Conservation (phyloP, 1,140 invertebrate genomes). For the Halictus rubicundus region DNA sequence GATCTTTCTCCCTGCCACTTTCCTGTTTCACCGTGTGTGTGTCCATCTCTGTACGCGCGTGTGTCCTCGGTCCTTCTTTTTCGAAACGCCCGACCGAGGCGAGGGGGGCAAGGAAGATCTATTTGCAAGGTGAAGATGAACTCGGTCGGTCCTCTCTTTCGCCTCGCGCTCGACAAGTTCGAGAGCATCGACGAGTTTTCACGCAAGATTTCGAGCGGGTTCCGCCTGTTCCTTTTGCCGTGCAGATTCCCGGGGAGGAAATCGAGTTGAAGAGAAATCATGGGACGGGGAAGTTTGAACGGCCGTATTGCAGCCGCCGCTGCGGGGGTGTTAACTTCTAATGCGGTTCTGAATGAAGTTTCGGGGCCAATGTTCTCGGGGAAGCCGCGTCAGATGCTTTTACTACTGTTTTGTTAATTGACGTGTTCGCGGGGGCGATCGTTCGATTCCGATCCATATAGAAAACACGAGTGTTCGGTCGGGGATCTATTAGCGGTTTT, state of each 20-base stretch:
- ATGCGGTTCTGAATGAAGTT: not conserved
- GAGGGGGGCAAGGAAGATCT: not conserved
- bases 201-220: not conserved
- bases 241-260: not conserved
- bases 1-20: not conserved
- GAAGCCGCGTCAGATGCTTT: too few relatives aligned
- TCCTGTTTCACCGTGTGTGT: not conserved
- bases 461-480: too few relatives aligned
- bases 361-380: not conserved
- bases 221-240: not conserved
- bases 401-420: too few relatives aligned
- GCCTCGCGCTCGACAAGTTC: not conserved
- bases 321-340: not conserved
- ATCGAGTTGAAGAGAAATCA: not conserved
- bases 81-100: not conserved
- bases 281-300: not conserved
- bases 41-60: not conserved
- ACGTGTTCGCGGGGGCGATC: too few relatives aligned
- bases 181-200: not conserved
- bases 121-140: slow-evolving; percentile 9
- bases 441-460: too few relatives aligned
- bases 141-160: not conserved
- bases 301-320: not conserved
- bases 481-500: too few relatives aligned
- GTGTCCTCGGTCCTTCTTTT: too few relatives aligned